phyloP scores from a whole-genome alignment of 2,888 invertebrate species.

The Anodontia alba region DNA sequence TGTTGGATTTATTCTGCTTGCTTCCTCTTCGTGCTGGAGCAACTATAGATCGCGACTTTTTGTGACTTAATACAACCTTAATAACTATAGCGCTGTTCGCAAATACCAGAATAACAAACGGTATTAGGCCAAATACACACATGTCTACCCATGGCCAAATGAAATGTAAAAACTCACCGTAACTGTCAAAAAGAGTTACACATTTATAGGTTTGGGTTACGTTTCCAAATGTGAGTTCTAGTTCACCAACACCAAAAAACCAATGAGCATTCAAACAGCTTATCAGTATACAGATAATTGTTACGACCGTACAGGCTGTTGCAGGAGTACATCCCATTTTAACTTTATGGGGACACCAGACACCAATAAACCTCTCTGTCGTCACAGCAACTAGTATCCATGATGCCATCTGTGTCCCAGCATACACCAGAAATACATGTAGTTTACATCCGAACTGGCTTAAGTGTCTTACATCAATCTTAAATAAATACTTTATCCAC shows the following conservation, averaged over 20 bases:
- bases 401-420: slow-evolving; percentile 69
- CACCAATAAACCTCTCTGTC: slow-evolving; percentile 72
- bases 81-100: slow-evolving; percentile 73
- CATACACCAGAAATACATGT: slow-evolving; percentile 71
- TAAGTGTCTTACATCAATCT: slow-evolving; percentile 62
- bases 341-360: slow-evolving; percentile 74
- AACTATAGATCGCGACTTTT: slow-evolving; percentile 33
- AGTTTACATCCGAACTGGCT: slow-evolving; percentile 63
- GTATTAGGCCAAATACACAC: slow-evolving; percentile 69
- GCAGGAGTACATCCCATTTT: slow-evolving; percentile 65
- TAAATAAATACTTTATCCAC: slow-evolving; percentile 55
- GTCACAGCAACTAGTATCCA: slow-evolving; percentile 80
- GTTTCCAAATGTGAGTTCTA: slow-evolving; percentile 4
- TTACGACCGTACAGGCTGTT: slow-evolving; percentile 53
- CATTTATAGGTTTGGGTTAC: slow-evolving; percentile 39
- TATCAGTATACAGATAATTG: slow-evolving; percentile 50
- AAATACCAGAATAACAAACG: slow-evolving; percentile 66
- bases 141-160: slow-evolving; percentile 77
- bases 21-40: not conserved
- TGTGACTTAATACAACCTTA: slow-evolving; percentile 55
- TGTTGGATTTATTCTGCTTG: not conserved
- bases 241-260: slow-evolving; percentile 59
- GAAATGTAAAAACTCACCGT: slow-evolving; percentile 47
- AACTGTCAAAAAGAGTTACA: slow-evolving; percentile 35
- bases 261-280: slow-evolving; percentile 66